These are phyloP conservation scores for Morinoia aosen DNA, from an alignment of 2,888 invertebrate genomes.

Conservation along the genomic window DNA sequence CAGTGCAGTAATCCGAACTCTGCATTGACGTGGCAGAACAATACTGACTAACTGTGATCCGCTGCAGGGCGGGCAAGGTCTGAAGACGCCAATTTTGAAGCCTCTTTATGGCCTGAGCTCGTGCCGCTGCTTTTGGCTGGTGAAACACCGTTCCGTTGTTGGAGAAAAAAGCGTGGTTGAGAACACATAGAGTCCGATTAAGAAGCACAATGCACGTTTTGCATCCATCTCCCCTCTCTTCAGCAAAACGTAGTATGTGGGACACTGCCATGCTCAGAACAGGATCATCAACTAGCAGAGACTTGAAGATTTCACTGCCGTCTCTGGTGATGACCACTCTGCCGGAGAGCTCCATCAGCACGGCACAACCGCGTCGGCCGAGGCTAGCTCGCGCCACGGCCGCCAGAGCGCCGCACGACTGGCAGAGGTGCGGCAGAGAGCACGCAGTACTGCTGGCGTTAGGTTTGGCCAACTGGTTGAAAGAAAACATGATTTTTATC, in stretches of 20 bases:
- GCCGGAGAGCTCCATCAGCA: slow-evolving; percentile 26
- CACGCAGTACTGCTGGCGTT: neutral
- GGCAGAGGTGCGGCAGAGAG: neutral
- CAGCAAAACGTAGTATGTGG: neutral
- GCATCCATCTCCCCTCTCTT: slow-evolving; percentile 1
- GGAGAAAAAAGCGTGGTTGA: neutral
- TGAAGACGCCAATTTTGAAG: neutral
- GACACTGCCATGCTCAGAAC: neutral
- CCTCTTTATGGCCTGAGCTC: neutral
- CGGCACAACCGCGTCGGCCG: neutral
- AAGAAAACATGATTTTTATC: neutral
- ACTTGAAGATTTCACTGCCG: neutral
- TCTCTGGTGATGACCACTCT: slow-evolving; percentile 35
- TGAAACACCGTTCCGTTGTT: neutral
- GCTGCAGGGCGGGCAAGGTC: neutral
- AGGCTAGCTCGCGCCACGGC: neutral
- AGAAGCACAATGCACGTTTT: neutral
- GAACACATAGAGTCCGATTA: neutral
- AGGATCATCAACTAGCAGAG: neutral
- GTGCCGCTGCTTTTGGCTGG: neutral
- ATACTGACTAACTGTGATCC: neutral
- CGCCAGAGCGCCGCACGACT: neutral
- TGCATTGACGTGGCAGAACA: neutral
- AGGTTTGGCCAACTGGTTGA: neutral
- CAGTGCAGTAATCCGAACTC: neutral